Conservation (phyloP, 2,113 vertebrate species). For the Acanthochromis polyacanthus region DNA sequence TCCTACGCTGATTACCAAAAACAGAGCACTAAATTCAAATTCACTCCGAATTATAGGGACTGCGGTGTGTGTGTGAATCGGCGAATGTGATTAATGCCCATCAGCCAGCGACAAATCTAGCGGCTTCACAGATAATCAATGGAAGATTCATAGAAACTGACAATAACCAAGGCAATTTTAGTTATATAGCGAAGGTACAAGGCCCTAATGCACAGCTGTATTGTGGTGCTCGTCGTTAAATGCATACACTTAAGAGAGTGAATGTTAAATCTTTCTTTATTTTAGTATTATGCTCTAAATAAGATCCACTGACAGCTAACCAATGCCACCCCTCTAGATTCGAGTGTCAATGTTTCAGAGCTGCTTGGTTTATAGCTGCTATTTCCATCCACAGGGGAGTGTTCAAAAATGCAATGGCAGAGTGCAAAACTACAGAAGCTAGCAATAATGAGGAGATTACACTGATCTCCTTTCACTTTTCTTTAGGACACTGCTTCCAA, state of each 20-base stretch:
- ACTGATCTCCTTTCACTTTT: background rate
- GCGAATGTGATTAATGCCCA: constrained; percentile 5
- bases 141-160: background rate
- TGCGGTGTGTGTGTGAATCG: background rate
- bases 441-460: too few relatives aligned
- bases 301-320: too few relatives aligned
- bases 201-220: background rate
- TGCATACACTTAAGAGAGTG: background rate
- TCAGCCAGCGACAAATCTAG: background rate
- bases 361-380: too few relatives aligned
- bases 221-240: background rate
- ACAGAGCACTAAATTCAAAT: constrained; percentile 7
- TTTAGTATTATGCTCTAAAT: background rate
- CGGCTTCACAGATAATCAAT: background rate
- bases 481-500: background rate
- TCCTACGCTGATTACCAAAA: constrained; percentile 15
- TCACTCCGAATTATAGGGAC: background rate
- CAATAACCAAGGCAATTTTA: background rate
- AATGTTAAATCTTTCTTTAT: background rate
- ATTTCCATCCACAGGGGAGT: background rate
- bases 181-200: background rate
- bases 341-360: background rate
- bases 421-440: too few relatives aligned
- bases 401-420: too few relatives aligned
- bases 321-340: too few relatives aligned